Base-by-base conservation (phyloP, 2,888 invertebrate species). In the Euzetes globulus region DNA sequence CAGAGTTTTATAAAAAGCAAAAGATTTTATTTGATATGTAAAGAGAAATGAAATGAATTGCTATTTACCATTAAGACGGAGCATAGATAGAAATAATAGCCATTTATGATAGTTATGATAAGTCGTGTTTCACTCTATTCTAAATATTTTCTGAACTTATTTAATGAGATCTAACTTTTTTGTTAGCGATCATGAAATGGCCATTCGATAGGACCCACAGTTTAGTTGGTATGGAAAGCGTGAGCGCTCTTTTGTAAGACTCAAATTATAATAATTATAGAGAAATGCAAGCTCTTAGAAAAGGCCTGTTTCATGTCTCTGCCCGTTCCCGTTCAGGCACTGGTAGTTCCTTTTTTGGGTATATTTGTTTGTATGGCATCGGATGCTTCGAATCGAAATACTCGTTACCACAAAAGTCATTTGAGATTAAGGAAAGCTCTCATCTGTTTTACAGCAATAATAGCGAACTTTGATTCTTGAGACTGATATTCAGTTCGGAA, bases 201-300 rank as follows among this genome's bases (percentile, higher is more conserved):
- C 17, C 25, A 25, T 70, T 70, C 37, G 41, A 65, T 65, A 65
- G 63, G 63, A 45, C 6, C 47, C 41, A 70, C 70, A 41, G 15
- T 45, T 70, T n/a, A 17, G 70, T 7, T 19, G 25, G 5, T 25
- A 19, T 70, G 70, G 47, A 70, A 70, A 70, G 70, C 70, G 70
- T 70, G 70, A 70, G 70, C 47, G 22, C 17, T 68, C 19, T 68
- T 41, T 63, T 37, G 37, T n/a, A 33, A n/a, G 37, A 25, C 19
- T 45, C 70, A 70, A 70, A 70, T 70, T 70, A 70, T 70, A 70
- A 70, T 70, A 70, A 70, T 70, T 70, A 70, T 41, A 70, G 37
- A 47, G 45, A 22, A n/a, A 70, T 45, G 17, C 70, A 15, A 22
- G 33, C 37, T 27, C 27, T 9, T 50, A 5, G 17, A 50, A 27